Percentiles rank a stretch among this genome's conserved stretches.
phyloP scores from a whole-genome alignment of 1,140 invertebrate genomes.

The Cotesia chilonis region DNA sequence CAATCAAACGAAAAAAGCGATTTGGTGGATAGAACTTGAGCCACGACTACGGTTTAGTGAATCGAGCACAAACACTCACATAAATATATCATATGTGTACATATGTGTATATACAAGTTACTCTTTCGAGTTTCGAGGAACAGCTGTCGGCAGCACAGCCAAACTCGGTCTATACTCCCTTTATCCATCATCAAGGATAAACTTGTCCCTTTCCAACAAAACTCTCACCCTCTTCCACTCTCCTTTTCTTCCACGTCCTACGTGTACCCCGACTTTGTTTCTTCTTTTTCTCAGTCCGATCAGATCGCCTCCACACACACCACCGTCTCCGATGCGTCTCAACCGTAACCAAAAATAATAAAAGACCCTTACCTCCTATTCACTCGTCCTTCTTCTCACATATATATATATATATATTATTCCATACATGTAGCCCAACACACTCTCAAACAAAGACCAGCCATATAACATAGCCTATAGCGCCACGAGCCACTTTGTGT shows the following conservation, averaged over 20 bases:
- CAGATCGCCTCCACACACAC: constrained; percentile 32
- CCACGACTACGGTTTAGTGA: too few species aligned
- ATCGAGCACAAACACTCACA: too few species aligned
- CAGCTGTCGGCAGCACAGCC: too few species aligned
- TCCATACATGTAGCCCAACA: background rate
- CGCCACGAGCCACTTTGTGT: constrained; percentile 25
- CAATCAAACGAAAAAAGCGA: too few species aligned
- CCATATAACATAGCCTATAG: too few species aligned
- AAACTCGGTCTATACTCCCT: constrained; percentile 39
- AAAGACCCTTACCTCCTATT: background rate
- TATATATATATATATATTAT: background rate
- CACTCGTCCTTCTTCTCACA: background rate
- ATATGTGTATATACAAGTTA: too few species aligned
- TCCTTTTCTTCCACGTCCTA: constrained; percentile 36
- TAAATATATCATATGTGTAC: too few species aligned
- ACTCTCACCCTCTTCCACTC: constrained; percentile 39
- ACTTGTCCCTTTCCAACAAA: constrained; percentile 20
- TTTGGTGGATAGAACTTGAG: too few species aligned
- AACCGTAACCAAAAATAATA: constrained; percentile 10
- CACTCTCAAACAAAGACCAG: too few species aligned
- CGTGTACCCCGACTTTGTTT: constrained; percentile 31
- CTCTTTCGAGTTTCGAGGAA: too few species aligned
- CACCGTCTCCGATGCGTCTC: constrained; percentile 38
- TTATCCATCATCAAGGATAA: constrained; percentile 1
- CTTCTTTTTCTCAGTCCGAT: constrained; percentile 42